Conservation (phyloP, 2,797 vertebrate genomes). For the Thripadectes ignobilis region DNA sequence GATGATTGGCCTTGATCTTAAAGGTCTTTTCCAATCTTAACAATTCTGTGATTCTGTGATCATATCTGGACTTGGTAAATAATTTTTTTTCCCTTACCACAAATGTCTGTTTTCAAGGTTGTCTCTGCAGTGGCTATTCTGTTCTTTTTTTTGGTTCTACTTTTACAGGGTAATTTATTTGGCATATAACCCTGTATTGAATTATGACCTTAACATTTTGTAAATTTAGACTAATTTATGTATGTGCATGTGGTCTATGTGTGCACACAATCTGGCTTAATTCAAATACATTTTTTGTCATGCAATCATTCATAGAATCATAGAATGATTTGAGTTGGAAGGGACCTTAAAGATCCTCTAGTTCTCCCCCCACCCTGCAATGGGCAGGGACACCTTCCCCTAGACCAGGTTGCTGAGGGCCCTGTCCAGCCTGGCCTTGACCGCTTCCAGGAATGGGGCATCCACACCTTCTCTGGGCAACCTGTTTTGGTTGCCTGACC, state of each 20-base stretch:
- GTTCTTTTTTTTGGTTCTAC: not conserved
- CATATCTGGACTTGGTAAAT: not conserved
- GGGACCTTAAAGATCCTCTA: not conserved
- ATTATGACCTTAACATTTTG: not conserved
- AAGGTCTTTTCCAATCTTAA: not conserved
- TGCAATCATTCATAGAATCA: not conserved
- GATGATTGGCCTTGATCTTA: not conserved
- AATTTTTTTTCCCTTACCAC: not conserved
- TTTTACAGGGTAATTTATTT: not conserved
- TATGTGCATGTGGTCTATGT: not conserved
- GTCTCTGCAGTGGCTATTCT: not conserved
- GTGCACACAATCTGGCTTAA: not conserved
- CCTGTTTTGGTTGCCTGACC: not conserved
- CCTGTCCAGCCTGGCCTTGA: not conserved
- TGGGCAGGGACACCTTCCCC: not conserved
- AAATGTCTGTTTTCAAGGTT: not conserved
- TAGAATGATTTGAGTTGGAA: not conserved
- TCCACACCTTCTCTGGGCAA: not conserved
- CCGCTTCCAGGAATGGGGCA: not conserved
- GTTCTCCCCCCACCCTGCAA: accelerated
- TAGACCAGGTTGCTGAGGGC: not conserved
- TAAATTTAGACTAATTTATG: not conserved
- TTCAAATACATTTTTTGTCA: not conserved
- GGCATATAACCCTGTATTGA: not conserved
- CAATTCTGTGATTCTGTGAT: not conserved